Percentiles rank a stretch among this genome's conserved stretches.
These are phyloP conservation scores for Dryomyza anilis DNA, from an alignment of 2,888 invertebrate species.

Conservation along the genomic window DNA sequence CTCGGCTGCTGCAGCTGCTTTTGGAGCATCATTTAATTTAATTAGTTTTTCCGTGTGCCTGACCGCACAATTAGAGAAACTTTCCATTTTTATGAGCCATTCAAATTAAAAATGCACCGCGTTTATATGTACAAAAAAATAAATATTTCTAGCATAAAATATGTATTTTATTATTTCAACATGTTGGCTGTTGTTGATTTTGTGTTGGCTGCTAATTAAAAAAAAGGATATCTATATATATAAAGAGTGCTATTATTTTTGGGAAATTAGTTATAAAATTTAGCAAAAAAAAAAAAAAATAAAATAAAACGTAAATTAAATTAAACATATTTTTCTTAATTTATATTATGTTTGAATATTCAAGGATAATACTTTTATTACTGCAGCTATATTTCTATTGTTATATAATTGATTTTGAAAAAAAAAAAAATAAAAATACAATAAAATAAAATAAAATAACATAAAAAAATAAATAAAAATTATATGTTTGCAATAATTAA, in stretches of 20 bases:
- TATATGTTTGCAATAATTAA: too few species aligned
- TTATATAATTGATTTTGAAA: background rate
- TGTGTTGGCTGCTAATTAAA: too few species aligned
- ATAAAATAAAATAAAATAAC: background rate
- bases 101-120: too few species aligned
- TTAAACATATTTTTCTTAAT: background rate
- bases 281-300: background rate
- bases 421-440: background rate
- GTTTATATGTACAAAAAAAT: too few species aligned
- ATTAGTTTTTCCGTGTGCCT: conserved; percentile 1
- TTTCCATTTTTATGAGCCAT: too few species aligned
- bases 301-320: background rate
- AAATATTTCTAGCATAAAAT: too few species aligned
- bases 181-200: too few species aligned
- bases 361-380: background rate
- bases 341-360: background rate
- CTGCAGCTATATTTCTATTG: background rate
- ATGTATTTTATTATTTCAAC: too few species aligned
- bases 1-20: background rate
- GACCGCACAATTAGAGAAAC: background rate
- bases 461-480: background rate
- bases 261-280: too few species aligned
- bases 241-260: too few species aligned
- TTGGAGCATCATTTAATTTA: conserved; percentile 1
- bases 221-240: too few species aligned